Conservation (phyloP, 2,888 invertebrate species). For the Megalurothrips usitatus region DNA sequence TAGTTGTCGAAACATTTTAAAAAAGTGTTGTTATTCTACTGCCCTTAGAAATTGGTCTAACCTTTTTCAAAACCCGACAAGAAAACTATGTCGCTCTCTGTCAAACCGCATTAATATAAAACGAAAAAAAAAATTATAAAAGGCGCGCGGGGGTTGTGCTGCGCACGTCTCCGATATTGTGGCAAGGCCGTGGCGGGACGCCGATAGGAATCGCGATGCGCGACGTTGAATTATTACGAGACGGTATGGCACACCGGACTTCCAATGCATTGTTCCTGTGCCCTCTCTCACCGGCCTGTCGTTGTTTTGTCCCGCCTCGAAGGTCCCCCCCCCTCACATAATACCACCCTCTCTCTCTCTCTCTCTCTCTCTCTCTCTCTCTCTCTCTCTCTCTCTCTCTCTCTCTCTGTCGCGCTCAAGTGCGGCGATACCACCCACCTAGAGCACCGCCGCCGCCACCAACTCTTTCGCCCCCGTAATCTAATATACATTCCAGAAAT, state of each 20-base stretch:
- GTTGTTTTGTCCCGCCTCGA: not conserved
- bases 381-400: not conserved
- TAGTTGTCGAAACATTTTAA: too few species aligned
- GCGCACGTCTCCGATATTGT: not conserved
- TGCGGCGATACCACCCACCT: conserved; percentile 7
- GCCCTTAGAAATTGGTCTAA: too few species aligned
- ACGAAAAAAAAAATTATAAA: not conserved
- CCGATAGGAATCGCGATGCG: not conserved
- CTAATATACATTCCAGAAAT: conserved; percentile 11
- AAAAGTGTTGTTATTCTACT: too few species aligned
- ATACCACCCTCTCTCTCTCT: not conserved
- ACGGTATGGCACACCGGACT: conserved; percentile 12
- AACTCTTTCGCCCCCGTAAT: not conserved
- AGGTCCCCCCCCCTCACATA: too few species aligned
- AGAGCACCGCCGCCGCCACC: not conserved
- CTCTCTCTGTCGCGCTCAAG: not conserved
- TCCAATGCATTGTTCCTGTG: conserved; percentile 1
- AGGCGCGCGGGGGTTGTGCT: too few species aligned
- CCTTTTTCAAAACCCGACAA: too few species aligned
- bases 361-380: not conserved
- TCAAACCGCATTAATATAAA: not conserved
- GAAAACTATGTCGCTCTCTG: too few species aligned
- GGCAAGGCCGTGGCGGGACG: not conserved
- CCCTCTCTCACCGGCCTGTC: not conserved
- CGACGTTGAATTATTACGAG: conserved; percentile 16